phyloP scores from a whole-genome alignment of 2,113 vertebrate genomes.

The Gorsachius goisagi region DNA sequence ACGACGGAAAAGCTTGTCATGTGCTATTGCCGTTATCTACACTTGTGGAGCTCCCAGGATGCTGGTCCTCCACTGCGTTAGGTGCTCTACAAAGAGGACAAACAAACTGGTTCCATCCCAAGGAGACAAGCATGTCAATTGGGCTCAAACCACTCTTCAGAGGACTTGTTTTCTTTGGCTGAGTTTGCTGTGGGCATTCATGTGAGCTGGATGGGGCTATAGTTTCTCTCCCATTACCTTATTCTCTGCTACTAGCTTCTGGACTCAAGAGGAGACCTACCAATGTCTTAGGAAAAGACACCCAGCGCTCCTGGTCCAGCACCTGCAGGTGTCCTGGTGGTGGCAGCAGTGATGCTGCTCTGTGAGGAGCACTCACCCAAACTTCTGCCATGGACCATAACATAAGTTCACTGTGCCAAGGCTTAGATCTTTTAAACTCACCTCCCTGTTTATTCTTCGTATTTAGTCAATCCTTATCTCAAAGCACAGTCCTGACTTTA shows the following conservation, averaged over 20 bases:
- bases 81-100: neutral
- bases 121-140: accelerated
- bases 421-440: neutral
- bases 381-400: neutral
- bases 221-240: neutral
- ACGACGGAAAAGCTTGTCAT: neutral
- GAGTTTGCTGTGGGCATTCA: neutral
- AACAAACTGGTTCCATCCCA: neutral
- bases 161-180: neutral
- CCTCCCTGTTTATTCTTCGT: neutral
- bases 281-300: neutral
- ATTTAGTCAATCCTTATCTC: neutral
- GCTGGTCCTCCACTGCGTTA: neutral
- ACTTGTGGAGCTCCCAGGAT: neutral
- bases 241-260: neutral
- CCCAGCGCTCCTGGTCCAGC: neutral
- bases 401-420: neutral
- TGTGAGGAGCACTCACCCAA: neutral
- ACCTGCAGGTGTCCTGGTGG: neutral
- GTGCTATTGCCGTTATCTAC: neutral
- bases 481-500: neutral
- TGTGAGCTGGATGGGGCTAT: neutral
- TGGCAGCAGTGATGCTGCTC: neutral
- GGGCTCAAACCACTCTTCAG: neutral
- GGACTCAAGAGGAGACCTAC: neutral